Base-by-base conservation (phyloP, 2,797 vertebrate genomes). In the Ctenopoma multispine region DNA sequence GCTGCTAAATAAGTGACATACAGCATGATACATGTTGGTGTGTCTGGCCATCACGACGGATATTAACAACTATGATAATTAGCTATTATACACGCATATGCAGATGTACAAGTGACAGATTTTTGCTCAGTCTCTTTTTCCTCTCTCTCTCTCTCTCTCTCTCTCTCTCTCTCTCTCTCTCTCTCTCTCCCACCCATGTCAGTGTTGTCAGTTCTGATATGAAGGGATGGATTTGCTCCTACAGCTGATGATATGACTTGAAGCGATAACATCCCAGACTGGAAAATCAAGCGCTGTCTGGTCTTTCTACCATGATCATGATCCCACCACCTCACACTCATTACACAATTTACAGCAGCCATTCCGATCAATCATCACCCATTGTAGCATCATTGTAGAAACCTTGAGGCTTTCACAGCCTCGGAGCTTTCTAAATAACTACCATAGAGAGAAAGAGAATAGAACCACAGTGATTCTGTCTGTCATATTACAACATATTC, bases 341-440 rank as follows among this genome's bases (percentile, higher is more conserved):
- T 89, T 87, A 85, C 76, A 74, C 77, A 90, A 85, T 90, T 89
- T 85, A 80, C 63, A 75, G 50, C 80, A 76, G 78, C 72, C 63
- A 79, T 88, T 89, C 83, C 18, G 29, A 85, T 90, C 85, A 87
- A 84, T 86, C 80, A 69, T 54, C 54, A 41, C 17, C 70, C 51
- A 77, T 83, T 83, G 77, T 76, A 51, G 61, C 59, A 51, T 82
- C 68, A 61, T 75, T 53, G 77, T 59, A 59, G 76, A 73, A 86
- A 84, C 84, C 80, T 83, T 82, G 79, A 86, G 68, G 59, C 65
- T 73, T 68, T 79, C 64, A 55, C 50, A 57, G 62, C 23, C 55
- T 21, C 61, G 60, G 56, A 15, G 12, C 58, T 75, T 72, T 69
- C 34, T 70, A 63, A 84, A 78, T 66, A 74, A 74, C 72, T 60